Evolutionary conservation across 2,888 invertebrate species (phyloP), one percentile per base, ranked within the genome.

Genomic region (Eurois occulta): DNA sequence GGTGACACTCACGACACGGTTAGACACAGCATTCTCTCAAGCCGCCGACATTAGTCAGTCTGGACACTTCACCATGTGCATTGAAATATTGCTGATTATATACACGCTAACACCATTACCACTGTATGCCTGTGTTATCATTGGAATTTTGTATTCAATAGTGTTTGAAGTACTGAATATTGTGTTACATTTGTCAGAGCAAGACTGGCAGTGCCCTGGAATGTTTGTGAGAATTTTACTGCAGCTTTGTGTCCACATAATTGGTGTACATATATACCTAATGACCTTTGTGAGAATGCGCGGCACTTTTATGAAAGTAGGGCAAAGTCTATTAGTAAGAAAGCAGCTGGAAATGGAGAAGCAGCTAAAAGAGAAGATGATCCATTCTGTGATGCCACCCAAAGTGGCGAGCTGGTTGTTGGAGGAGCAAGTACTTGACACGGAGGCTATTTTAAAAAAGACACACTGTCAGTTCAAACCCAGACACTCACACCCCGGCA

Each of bases 341-440:
- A 97, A 98, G 72, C 99, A 99, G 93, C 95, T 99, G 78, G 99
- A 99, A 95, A 98, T 98, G 97, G 99, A 99, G 93, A 99, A 99
- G 90, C 98, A 98, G 92, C 97, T 99, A 66, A 99, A 99, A 94
- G 99, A 99, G 94, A 99, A 99, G 94, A 99, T 99, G 99, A 99
- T 99, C 89, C 98, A 98, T 93, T 99, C 99, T 41, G 98, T 99
- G 78, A 99, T 99, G 99, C 99, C 99, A 16, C 99, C 99, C 0
- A 98, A 98, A 92, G 98, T 99, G 3, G 99, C 99, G 5, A 97
- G 98, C 87, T 98, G 98, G 98, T 93, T 99, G 73, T 97, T 99
- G 97, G 98, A 98, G 84, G 98, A 98, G 91, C 97, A 98, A 90
- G 97, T 97, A 81, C 95, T 97, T 74, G 97, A 97, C 83, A 92